Evolutionary conservation across 1,140 invertebrate species (phyloP).

Genomic region (Drepana arcuata): DNA sequence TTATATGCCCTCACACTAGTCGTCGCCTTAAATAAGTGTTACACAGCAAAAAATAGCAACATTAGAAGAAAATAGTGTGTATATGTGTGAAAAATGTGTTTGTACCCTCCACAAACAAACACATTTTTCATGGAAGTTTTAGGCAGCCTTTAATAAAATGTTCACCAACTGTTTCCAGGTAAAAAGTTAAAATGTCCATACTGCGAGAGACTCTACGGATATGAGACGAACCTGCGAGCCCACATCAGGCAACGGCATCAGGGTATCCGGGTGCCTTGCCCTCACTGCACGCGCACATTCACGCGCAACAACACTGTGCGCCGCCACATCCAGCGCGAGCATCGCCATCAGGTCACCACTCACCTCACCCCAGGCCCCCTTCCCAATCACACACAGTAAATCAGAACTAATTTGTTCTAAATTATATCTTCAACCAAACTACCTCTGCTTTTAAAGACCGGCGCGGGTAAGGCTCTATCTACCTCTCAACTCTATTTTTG

Average conservation of each 20-base stretch:
- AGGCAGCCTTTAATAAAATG: too few species aligned
- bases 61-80: too few species aligned
- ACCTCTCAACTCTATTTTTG: constrained; percentile 4
- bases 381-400: constrained; percentile 75
- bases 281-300: constrained; percentile 91
- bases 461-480: constrained; percentile 22
- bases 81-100: too few species aligned
- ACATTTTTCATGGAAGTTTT: too few species aligned
- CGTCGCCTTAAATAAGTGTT: too few species aligned
- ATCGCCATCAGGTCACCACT: constrained; percentile 82
- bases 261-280: constrained; percentile 90
- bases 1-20: too few species aligned
- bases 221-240: constrained; percentile 92
- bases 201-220: constrained; percentile 92
- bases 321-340: constrained; percentile 89
- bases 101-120: too few species aligned
- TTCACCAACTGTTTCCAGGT: too few species aligned
- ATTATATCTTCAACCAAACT: constrained; percentile 46
- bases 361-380: constrained; percentile 74
- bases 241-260: constrained; percentile 92
- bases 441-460: constrained; percentile 47
- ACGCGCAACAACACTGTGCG: constrained; percentile 92
- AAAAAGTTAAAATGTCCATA: constrained; percentile 93
- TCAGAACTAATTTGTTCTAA: constrained; percentile 14
- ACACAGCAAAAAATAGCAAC: too few species aligned